A percentile compares a stretch with the other conserved stretches of the same genome.
Conservation (phyloP, 2,113 vertebrate genomes). For the Aphyosemion australe region DNA sequence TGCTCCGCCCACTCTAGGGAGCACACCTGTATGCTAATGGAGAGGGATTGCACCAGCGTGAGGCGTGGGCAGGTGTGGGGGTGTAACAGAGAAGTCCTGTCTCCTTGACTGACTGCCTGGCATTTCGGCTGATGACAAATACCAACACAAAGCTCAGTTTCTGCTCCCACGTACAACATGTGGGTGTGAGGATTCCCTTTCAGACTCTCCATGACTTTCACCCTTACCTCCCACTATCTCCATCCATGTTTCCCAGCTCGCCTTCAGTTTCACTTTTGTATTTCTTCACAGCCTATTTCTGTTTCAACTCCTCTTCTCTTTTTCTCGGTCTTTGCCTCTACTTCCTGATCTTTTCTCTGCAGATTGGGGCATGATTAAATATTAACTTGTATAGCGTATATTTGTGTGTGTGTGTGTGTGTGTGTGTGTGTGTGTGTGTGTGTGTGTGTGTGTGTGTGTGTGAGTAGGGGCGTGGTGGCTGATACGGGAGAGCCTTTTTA, state of each 20-base stretch:
- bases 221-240: conserved; percentile 55
- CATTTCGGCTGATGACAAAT: conserved; percentile 67
- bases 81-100: conserved; percentile 50
- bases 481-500: conserved; percentile 69
- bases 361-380: conserved; percentile 74
- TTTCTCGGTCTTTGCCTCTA: conserved; percentile 17
- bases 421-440: conserved; percentile 37
- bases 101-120: conserved; percentile 61
- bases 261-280: conserved; percentile 17
- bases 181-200: conserved; percentile 74
- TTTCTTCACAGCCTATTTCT: conserved; percentile 24
- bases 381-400: conserved; percentile 64
- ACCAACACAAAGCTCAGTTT: conserved; percentile 70
- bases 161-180: conserved; percentile 67
- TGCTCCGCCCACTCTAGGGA: conserved; percentile 30
- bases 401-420: conserved; percentile 15
- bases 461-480: conserved; percentile 43
- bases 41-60: conserved; percentile 52
- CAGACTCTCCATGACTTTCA: conserved; percentile 45
- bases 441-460: conserved; percentile 40
- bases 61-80: conserved; percentile 42
- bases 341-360: conserved; percentile 42
- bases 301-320: conserved; percentile 24
- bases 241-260: conserved; percentile 45
- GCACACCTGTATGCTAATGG: conserved; percentile 68